These are phyloP conservation scores for Oreohelix idahoensis DNA, from an alignment of 1,140 invertebrate genomes.

Conservation along the genomic window DNA sequence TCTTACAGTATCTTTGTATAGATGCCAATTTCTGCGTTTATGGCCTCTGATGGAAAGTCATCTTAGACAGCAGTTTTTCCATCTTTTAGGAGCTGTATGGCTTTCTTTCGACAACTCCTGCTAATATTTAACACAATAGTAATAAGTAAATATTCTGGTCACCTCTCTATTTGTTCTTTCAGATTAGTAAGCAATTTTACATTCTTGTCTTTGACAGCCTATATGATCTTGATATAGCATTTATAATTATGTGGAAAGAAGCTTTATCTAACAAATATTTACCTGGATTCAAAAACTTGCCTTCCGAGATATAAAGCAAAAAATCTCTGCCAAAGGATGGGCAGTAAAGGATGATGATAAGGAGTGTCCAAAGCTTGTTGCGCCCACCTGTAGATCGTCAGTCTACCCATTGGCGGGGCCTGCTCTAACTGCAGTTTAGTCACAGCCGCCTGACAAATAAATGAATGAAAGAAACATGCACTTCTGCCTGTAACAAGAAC, in stretches of 20 bases:
- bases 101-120: too few relatives aligned
- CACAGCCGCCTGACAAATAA: conserved; percentile 77
- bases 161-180: too few relatives aligned
- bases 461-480: background rate
- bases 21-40: too few relatives aligned
- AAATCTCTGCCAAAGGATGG: conserved; percentile 86
- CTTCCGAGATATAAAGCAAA: conserved; percentile 82
- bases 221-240: too few relatives aligned
- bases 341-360: conserved; percentile 81
- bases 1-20: too few relatives aligned
- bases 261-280: conserved; percentile 39
- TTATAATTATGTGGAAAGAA: background rate
- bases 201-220: too few relatives aligned
- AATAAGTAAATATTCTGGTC: too few relatives aligned
- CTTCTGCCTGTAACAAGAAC: background rate
- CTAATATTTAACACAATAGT: too few relatives aligned
- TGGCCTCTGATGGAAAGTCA: too few relatives aligned
- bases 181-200: too few relatives aligned
- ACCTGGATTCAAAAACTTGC: conserved; percentile 71
- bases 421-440: conserved; percentile 77
- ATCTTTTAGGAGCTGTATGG: too few relatives aligned
- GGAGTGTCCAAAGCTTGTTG: conserved; percentile 84
- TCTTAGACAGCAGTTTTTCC: too few relatives aligned
- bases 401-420: conserved; percentile 76
- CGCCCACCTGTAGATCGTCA: conserved; percentile 85